Evolutionary conservation across 2,113 vertebrate species (phyloP), one percentile per base, ranked within the genome.

Genomic region (Theropithecus gelada): DNA sequence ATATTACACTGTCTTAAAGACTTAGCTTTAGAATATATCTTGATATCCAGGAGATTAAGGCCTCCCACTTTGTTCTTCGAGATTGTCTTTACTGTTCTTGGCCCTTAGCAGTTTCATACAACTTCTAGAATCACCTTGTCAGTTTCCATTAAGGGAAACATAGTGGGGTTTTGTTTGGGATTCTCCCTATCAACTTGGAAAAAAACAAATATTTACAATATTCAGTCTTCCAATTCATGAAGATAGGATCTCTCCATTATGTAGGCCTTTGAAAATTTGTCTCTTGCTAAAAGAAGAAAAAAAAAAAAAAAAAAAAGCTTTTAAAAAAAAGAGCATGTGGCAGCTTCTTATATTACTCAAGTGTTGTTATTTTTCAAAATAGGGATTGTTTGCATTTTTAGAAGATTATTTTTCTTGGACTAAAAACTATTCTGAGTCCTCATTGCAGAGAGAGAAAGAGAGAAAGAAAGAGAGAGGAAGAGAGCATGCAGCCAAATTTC

Each of bases 341-440:
- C 40, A n/a, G 27, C 45, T 55, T 79, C 55, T 87, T 83, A 40
- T 1, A 78, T 57, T 75, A 75, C 18, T 30, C 35, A 61, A 45
- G 25, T 40, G 7, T 50, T 80, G n/a, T 73, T 93, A 40, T 73
- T 94, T 92, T 88, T 91, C 78, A 88, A 80, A 92, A 88, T 10
- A 88, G 3, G 12, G 70, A 73, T 61, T 88, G 16, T 75, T 79
- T 80, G 40, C 80, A 85, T 76, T 93, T 86, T 87, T 32, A 35
- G 45, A 79, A 68, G 84, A 45, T 70, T 27, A 18, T 38, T 17
- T 76, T 85, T 86, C 40, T 89, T 80, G 79, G 27, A 61, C 55
- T 73, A 35, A 94, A 80, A 57, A 20, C 2, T 38, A 8, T 38
- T 61, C 64, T 52, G 9, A 20, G 16, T 38, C n/a, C 5, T 81